Percentiles rank a stretch among this genome's conserved stretches.
Evolutionary conservation across 1,140 invertebrate species (phyloP).

Genomic region (Oedothorax gibbosus): DNA sequence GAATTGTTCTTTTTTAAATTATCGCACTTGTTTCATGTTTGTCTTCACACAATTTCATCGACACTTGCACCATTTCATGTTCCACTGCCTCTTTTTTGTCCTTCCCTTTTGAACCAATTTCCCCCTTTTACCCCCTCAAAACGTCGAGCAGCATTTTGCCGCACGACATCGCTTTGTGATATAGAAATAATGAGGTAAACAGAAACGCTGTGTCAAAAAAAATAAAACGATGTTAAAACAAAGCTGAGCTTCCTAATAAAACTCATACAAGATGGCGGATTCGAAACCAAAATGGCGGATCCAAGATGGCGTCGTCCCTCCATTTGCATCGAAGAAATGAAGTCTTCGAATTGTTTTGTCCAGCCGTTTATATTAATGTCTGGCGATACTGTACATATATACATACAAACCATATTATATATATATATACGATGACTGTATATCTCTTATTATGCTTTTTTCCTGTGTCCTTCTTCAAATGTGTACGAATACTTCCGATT

Average conservation of each 20-base stretch:
- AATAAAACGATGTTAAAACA: constrained; percentile 20
- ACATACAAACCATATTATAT: constrained; percentile 45
- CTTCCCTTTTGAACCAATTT: too few relatives aligned
- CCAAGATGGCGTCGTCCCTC: constrained; percentile 22
- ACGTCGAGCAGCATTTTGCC: too few relatives aligned
- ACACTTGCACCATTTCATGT: too few relatives aligned
- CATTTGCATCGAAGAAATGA: constrained; percentile 30
- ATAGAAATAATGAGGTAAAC: neutral
- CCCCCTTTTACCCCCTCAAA: too few relatives aligned
- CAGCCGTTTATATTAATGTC: constrained; percentile 51
- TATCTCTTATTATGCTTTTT: constrained; percentile 59
- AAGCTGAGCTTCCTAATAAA: constrained; percentile 50
- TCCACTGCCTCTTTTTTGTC: too few relatives aligned
- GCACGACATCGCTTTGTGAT: constrained; percentile 33
- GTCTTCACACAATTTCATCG: too few relatives aligned
- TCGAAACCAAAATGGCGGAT: neutral
- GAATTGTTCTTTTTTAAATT: too few relatives aligned
- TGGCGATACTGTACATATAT: constrained; percentile 53
- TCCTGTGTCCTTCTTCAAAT: constrained; percentile 45
- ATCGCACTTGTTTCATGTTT: too few relatives aligned
- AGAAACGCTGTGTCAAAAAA: neutral
- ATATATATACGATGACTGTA: constrained; percentile 60
- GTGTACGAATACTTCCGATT: constrained; percentile 58
- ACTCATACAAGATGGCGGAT: constrained; percentile 27
- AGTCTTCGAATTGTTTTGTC: constrained; percentile 16